Conservation (phyloP, 2,797 vertebrate genomes). For the Balearica regulorum region DNA sequence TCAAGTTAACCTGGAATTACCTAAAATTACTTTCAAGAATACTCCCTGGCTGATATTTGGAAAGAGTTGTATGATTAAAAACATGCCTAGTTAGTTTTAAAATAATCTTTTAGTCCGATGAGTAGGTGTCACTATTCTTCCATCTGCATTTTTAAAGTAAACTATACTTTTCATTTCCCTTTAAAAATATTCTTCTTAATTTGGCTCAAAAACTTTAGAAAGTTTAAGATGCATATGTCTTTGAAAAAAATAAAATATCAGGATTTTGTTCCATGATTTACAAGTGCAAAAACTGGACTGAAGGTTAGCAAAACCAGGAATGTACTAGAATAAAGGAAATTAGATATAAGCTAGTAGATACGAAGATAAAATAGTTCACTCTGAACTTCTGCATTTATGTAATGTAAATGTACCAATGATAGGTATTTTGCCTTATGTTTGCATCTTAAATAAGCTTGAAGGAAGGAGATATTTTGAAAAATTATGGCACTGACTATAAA, state of each 20-base stretch:
- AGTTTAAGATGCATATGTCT: neutral
- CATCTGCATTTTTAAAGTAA: neutral
- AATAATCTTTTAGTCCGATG: neutral
- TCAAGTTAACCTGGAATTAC: neutral
- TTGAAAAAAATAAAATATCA: neutral
- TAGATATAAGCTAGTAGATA: neutral
- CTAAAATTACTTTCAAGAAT: neutral
- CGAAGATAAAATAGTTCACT: neutral
- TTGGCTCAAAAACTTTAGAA: neutral
- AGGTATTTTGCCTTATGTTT: neutral
- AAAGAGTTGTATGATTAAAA: neutral
- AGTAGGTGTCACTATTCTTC: neutral
- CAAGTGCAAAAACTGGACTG: neutral
- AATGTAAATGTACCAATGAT: no score
- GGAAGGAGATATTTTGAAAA: neutral
- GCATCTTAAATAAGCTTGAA: conserved; percentile 10
- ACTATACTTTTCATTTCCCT: neutral
- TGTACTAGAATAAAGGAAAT: neutral
- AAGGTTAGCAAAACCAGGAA: neutral
- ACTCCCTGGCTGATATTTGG: neutral
- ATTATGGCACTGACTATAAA: neutral
- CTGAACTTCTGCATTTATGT: no score
- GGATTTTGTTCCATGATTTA: neutral
- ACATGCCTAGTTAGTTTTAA: neutral
- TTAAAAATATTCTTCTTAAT: neutral